A percentile compares a stretch with the other conserved stretches of the same genome.
These are phyloP conservation scores for Rhagonycha lutea DNA, from an alignment of 2,888 invertebrate genomes.

Conservation along the genomic window DNA sequence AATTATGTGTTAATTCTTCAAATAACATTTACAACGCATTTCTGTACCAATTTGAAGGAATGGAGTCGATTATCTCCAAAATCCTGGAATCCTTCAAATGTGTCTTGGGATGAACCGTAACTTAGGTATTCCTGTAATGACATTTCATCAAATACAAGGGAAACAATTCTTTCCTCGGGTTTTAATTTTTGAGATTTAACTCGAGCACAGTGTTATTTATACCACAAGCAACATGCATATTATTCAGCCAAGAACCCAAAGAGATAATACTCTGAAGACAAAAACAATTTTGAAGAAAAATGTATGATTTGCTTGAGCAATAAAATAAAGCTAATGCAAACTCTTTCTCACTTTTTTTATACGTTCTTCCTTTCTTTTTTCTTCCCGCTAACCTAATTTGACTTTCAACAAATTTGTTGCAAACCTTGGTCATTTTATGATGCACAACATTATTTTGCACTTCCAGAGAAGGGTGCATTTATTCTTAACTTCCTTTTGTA, in stretches of 20 bases:
- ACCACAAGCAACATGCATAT: not conserved
- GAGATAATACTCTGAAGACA: not conserved
- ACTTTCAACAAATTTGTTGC: not conserved
- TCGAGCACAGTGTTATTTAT: not conserved
- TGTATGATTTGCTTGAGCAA: not conserved
- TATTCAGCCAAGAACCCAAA: not conserved
- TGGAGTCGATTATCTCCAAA: too few relatives aligned
- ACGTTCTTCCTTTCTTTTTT: not conserved
- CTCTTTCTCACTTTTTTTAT: not conserved
- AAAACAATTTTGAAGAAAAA: not conserved
- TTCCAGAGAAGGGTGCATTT: not conserved
- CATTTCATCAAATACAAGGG: not conserved
- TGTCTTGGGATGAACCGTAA: not conserved
- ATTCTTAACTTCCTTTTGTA: not conserved
- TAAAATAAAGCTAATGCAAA: slow-evolving; percentile 1
- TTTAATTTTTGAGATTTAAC: not conserved
- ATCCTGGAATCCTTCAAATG: too few relatives aligned
- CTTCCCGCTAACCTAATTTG: not conserved
- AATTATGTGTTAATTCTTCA: not conserved
- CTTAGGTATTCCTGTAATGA: not conserved
- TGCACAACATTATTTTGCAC: not conserved
- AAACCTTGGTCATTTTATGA: not conserved
- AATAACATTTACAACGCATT: not conserved
- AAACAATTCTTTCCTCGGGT: not conserved
- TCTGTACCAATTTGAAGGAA: too few relatives aligned